Conservation (phyloP, 2,113 vertebrate genomes). For the Myodes glareolus region DNA sequence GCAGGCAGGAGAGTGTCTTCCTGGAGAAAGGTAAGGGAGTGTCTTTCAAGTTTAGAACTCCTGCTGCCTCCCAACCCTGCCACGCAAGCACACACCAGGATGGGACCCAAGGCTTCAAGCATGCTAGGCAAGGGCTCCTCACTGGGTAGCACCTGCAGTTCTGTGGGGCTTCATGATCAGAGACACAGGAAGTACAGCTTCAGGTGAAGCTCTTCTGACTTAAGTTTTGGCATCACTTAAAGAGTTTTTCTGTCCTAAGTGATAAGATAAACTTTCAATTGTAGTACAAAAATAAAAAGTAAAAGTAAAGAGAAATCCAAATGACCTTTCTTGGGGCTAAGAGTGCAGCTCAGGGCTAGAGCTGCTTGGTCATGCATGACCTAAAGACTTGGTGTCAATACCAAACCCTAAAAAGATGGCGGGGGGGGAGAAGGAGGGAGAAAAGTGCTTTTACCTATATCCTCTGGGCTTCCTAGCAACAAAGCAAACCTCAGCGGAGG, state of each 20-base stretch:
- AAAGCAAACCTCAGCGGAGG: conserved; percentile 25
- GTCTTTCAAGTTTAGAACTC: neutral
- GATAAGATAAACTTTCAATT: neutral
- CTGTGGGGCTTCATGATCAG: neutral
- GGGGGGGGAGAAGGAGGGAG: neutral
- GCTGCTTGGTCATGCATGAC: neutral
- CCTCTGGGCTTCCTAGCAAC: conserved; percentile 8
- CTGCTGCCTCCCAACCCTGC: too few relatives aligned
- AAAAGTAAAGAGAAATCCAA: conserved; percentile 4
- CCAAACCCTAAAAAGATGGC: neutral
- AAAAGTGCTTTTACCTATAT: neutral
- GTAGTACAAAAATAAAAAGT: neutral
- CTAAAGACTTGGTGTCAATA: neutral
- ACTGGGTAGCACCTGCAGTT: neutral
- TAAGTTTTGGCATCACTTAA: neutral
- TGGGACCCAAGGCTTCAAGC: neutral
- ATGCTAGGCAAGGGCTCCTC: neutral
- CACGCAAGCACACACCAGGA: neutral
- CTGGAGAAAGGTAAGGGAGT: neutral
- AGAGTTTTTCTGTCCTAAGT: neutral
- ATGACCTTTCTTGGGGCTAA: neutral
- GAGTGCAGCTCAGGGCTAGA: neutral
- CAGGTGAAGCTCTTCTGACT: neutral
- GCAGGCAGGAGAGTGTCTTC: neutral
- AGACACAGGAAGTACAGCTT: neutral